phyloP scores from a whole-genome alignment of 2,113 vertebrate genomes.

The Myrmophylax atrothorax region DNA sequence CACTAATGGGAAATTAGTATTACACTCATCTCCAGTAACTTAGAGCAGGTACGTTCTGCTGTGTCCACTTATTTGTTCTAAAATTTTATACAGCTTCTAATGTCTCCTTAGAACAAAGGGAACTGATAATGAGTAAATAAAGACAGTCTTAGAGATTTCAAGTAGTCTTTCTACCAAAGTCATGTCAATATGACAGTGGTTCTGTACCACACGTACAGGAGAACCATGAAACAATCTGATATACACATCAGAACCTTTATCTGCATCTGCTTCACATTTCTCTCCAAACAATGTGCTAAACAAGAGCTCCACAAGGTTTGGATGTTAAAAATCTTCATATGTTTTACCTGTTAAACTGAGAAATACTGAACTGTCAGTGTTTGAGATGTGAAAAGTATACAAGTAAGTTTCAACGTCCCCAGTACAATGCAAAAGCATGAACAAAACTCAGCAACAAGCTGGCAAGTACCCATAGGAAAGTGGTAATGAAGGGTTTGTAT shows the following conservation, averaged over 20 bases:
- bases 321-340: neutral
- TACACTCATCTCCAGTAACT: conserved; percentile 5
- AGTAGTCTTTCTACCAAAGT: neutral
- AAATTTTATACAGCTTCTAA: conserved; percentile 33
- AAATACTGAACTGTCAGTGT: neutral
- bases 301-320: neutral
- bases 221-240: neutral
- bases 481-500: neutral
- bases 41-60: neutral
- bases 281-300: neutral
- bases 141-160: neutral
- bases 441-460: neutral
- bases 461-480: neutral
- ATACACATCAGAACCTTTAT: neutral
- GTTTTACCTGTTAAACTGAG: neutral
- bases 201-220: neutral
- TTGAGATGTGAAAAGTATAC: neutral
- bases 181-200: neutral
- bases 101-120: neutral
- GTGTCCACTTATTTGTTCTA: conserved; percentile 19
- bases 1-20: conserved; percentile 59
- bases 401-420: neutral
- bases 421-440: neutral
- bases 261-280: conserved; percentile 26
- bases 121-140: neutral